Base-by-base conservation (phyloP, 2,113 vertebrate genomes). In the Euleptes europaea region DNA sequence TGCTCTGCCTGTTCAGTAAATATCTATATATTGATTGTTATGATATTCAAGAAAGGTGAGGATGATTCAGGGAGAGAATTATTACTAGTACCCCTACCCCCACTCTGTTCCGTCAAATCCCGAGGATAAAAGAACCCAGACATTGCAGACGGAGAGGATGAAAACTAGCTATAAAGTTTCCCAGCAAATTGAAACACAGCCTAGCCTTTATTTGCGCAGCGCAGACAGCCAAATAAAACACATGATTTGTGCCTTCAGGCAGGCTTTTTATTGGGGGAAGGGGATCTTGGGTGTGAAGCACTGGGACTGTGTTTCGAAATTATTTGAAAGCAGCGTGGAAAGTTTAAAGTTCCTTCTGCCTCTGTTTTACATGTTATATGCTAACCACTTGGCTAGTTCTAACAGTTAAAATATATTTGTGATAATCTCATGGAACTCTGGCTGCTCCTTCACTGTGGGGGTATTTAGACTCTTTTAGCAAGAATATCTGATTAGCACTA, bases 191-290 rank as follows among this genome's bases (percentile, higher is more conserved):
- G 65, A 84, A 84, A 69, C 35, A 54, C 74, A 77, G 74, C 74
- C 83, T 54, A 65, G 60, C 33, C 78, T 81, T 81, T 75, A 80
- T 86, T 74, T 86, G 70, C 81, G 71, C 44, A 75, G 35, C 26
- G 35, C 69, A 57, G 70, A 33, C 70, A 86, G 84, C 84, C 84
- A 81, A 80, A 80, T 72, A 80, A 75, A 80, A 69, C 57, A 80
- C 57, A 42, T 40, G 79, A n/a, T 81, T 80, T 80, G 78, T 74
- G 26, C 60, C 71, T 54, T 51, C 11, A 81, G 70, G 57, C 78
- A 80, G 44, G 63, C 28, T 9, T 80, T 75, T 75, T 74, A 75
- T 67, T 42, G 19, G 3, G 33, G 44, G 60, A 75, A n/a, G 26
- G 71, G 44, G 78, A 81, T 74, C 44, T 51, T 63, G 1, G 40